Evolutionary conservation across 2,888 invertebrate species (phyloP).

Genomic region (Sarcophaga rosellei): DNA sequence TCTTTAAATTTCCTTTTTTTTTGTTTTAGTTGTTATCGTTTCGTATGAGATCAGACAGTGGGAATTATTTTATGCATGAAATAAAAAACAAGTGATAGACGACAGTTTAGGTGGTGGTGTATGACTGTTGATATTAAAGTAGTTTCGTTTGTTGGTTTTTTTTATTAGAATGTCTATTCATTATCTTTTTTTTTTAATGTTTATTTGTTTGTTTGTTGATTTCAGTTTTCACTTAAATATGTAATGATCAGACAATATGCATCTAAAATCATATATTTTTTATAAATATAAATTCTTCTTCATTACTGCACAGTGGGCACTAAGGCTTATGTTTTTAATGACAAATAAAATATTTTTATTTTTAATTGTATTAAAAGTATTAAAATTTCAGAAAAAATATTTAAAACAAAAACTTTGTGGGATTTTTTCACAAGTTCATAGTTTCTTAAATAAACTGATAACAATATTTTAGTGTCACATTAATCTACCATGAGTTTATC

Average conservation of each 20-base stretch:
- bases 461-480: neutral
- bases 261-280: slow-evolving; percentile 34
- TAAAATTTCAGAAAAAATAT: neutral
- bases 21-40: slow-evolving; percentile 10
- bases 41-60: slow-evolving; percentile 63
- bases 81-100: slow-evolving; percentile 10
- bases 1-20: neutral
- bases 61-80: slow-evolving; percentile 49
- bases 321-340: neutral
- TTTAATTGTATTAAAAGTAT: neutral
- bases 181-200: slow-evolving; percentile 24
- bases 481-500: neutral
- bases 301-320: slow-evolving; percentile 46
- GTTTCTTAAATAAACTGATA: neutral
- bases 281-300: neutral
- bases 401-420: neutral
- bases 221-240: slow-evolving; percentile 36
- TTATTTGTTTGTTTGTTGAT: neutral
- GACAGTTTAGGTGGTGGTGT: slow-evolving; percentile 35
- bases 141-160: slow-evolving; percentile 15
- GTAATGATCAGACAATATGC: slow-evolving; percentile 26
- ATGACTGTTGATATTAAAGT: slow-evolving; percentile 15
- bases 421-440: neutral
- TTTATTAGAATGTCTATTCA: slow-evolving; percentile 42
- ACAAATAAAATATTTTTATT: neutral